Percentiles rank a stretch among this genome's conserved stretches.
phyloP scores from a whole-genome alignment of 2,797 vertebrate species.

The Tiaroga cobitis region DNA sequence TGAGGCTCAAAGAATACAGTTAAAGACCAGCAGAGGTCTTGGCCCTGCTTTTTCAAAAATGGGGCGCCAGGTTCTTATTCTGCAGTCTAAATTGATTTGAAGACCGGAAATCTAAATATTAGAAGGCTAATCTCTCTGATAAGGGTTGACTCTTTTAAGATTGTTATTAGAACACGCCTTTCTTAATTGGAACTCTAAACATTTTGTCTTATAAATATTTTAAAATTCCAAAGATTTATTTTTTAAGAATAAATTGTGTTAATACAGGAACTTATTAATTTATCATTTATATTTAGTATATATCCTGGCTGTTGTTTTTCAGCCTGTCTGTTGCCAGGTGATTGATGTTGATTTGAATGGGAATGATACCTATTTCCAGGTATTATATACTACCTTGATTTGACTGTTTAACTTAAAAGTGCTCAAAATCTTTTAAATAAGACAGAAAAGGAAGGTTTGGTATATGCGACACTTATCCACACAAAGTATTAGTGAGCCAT shows the following conservation, averaged over 20 bases:
- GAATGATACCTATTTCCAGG: background rate
- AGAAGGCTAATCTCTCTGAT: constrained; percentile 20
- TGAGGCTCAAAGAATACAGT: constrained; percentile 34
- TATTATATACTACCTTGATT: background rate
- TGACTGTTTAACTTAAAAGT: background rate
- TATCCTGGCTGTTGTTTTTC: background rate
- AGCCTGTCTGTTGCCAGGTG: background rate
- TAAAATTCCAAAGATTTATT: background rate
- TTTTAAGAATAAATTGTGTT: background rate
- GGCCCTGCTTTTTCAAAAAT: constrained; percentile 8
- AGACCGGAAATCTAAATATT: constrained; percentile 17
- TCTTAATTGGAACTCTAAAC: background rate
- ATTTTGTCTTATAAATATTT: constrained; percentile 1
- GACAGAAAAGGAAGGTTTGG: background rate
- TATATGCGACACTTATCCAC: background rate
- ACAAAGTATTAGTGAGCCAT: constrained; percentile 16
- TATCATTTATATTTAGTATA: too few species aligned
- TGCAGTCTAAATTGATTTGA: constrained; percentile 18
- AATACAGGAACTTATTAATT: background rate
- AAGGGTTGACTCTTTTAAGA: background rate
- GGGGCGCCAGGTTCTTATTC: constrained; percentile 2
- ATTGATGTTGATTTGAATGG: background rate
- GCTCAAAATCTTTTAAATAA: background rate
- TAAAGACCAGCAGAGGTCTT: constrained; percentile 28
- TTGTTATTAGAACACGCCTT: constrained; percentile 3